These are phyloP conservation scores for Pipistrellus nathusii DNA, from an alignment of 2,797 vertebrate genomes.

Conservation along the genomic window DNA sequence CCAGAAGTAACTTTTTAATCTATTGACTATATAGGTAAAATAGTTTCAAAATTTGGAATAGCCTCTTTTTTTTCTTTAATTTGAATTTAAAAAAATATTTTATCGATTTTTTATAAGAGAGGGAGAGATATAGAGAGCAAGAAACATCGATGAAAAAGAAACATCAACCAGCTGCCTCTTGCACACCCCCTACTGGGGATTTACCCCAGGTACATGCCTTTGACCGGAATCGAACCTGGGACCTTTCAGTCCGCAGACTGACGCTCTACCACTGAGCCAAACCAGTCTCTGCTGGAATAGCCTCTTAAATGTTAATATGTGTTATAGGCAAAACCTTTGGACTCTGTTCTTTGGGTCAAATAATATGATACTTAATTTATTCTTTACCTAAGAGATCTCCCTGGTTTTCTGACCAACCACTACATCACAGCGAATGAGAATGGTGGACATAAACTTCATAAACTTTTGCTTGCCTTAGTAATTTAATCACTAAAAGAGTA, in stretches of 20 bases:
- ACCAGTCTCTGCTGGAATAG: too few species aligned
- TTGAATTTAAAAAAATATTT: too few species aligned
- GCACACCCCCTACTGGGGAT: too few species aligned
- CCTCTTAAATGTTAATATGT: neutral
- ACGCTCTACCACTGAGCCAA: too few species aligned
- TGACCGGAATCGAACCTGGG: too few species aligned
- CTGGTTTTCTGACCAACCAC: neutral
- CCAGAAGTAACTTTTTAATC: conserved; percentile 48
- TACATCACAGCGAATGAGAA: neutral
- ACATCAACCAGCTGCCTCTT: too few species aligned
- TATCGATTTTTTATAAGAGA: too few species aligned
- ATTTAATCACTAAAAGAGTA: conserved; percentile 4
- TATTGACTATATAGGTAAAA: neutral
- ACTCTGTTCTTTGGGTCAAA: conserved; percentile 19
- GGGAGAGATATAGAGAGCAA: too few species aligned
- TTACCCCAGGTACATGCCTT: too few species aligned
- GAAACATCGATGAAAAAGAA: too few species aligned
- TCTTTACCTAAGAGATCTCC: neutral
- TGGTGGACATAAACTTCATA: neutral
- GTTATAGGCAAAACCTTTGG: neutral
- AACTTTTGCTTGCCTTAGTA: neutral
- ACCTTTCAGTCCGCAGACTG: too few species aligned
- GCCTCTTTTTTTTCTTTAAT: neutral
- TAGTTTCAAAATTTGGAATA: conserved; percentile 25
- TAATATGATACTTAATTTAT: neutral